Evolutionary conservation across 2,113 vertebrate genomes (phyloP).

Genomic region (Tylochromis polylepis): DNA sequence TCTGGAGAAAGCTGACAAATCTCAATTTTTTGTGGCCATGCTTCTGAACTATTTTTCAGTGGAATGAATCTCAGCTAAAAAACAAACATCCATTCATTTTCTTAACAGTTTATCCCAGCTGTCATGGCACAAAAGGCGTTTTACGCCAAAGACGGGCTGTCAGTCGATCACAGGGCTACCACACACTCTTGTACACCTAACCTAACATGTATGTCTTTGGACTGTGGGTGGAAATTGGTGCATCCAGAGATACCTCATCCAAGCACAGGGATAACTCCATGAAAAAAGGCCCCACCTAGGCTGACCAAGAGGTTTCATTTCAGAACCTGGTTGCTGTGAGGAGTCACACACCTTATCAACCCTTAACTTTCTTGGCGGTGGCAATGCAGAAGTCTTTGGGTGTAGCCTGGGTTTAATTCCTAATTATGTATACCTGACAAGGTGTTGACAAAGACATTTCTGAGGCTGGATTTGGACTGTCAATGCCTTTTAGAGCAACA

Average conservation of each 20-base stretch:
- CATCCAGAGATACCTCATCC: background rate
- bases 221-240: background rate
- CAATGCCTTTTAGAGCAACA: background rate
- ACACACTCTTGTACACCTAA: accelerated
- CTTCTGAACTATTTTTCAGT: background rate
- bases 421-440: background rate
- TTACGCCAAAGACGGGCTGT: background rate
- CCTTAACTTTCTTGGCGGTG: background rate
- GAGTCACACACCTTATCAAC: background rate
- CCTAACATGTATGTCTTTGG: background rate
- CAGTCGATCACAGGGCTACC: background rate
- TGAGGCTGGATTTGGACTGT: background rate
- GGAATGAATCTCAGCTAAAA: background rate
- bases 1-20: background rate
- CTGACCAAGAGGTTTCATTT: background rate
- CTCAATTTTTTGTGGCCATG: background rate
- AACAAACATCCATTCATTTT: background rate
- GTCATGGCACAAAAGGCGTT: background rate
- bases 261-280: background rate
- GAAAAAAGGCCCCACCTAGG: background rate
- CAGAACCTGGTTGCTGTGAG: background rate
- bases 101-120: background rate
- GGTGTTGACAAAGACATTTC: background rate
- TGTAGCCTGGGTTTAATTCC: background rate
- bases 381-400: background rate